These are phyloP conservation scores for Echinops telfairi DNA, from an alignment of 2,113 vertebrate species.

Conservation along the genomic window DNA sequence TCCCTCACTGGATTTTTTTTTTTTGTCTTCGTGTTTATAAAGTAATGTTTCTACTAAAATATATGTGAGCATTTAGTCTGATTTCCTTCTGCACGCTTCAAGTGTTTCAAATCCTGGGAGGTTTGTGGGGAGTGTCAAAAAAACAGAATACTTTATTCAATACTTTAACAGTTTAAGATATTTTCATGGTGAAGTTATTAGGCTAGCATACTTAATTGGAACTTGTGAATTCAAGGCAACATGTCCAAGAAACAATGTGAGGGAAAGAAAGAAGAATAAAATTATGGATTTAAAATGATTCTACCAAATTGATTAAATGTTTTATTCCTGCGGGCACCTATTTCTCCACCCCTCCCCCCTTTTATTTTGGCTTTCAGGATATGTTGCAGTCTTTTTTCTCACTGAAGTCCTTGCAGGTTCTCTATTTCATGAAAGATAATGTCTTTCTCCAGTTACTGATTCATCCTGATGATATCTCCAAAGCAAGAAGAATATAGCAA, in stretches of 20 bases:
- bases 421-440: not conserved
- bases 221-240: slow-evolving; percentile 84
- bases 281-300: slow-evolving; percentile 56
- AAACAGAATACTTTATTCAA: slow-evolving; percentile 86
- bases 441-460: not conserved
- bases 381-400: not conserved
- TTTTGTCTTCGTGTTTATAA: slow-evolving; percentile 78
- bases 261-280: slow-evolving; percentile 72
- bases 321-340: not conserved
- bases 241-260: slow-evolving; percentile 75
- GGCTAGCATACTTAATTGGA: slow-evolving; percentile 87
- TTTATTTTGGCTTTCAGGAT: not conserved
- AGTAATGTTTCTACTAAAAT: slow-evolving; percentile 85
- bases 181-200: slow-evolving; percentile 88
- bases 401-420: not conserved
- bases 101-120: slow-evolving; percentile 89
- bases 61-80: slow-evolving; percentile 84
- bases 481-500: not conserved
- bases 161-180: slow-evolving; percentile 87
- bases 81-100: slow-evolving; percentile 83
- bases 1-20: slow-evolving; percentile 1
- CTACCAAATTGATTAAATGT: not conserved
- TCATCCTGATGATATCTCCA: not conserved
- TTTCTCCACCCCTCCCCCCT: not conserved
- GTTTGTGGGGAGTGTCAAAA: slow-evolving; percentile 87